phyloP scores from a whole-genome alignment of 2,888 invertebrate species.

The Gandaritis pyraliata region DNA sequence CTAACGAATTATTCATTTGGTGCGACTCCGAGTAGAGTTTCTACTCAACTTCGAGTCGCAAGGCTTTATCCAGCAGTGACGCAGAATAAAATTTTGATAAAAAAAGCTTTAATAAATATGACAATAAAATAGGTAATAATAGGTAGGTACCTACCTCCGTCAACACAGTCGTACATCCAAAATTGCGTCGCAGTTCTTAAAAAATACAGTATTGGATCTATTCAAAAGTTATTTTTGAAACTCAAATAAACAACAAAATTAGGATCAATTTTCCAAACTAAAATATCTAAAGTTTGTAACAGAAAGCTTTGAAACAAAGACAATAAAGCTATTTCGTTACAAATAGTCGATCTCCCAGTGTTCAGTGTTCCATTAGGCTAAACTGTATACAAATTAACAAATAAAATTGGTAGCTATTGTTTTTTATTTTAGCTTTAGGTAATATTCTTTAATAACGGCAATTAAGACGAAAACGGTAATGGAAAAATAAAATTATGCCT shows the following conservation, averaged over 20 bases:
- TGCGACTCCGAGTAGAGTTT: too few species aligned
- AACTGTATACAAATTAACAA: constrained; percentile 47
- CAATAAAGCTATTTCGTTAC: constrained; percentile 28
- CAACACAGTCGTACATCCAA: too few species aligned
- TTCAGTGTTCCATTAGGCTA: constrained; percentile 48
- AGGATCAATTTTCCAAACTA: constrained; percentile 8
- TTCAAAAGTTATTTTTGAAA: not conserved
- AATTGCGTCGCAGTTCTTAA: too few species aligned
- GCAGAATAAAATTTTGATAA: too few species aligned
- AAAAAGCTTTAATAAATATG: too few species aligned
- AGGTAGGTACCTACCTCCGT: too few species aligned
- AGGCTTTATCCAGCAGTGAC: too few species aligned
- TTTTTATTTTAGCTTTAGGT: constrained; percentile 40
- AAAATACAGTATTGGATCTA: not conserved
- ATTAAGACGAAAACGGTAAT: constrained; percentile 60
- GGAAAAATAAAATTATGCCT: constrained; percentile 60
- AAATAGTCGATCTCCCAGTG: constrained; percentile 25
- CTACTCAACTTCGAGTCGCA: too few species aligned
- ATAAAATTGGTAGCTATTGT: constrained; percentile 36
- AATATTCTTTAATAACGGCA: constrained; percentile 57
- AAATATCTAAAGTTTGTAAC: constrained; percentile 20
- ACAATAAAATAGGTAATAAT: too few species aligned
- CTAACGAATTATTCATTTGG: too few species aligned
- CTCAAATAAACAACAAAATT: constrained; percentile 2
- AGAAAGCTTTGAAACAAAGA: constrained; percentile 10